Conservation (phyloP, 2,797 vertebrate genomes). For the Anguilla obscura region DNA sequence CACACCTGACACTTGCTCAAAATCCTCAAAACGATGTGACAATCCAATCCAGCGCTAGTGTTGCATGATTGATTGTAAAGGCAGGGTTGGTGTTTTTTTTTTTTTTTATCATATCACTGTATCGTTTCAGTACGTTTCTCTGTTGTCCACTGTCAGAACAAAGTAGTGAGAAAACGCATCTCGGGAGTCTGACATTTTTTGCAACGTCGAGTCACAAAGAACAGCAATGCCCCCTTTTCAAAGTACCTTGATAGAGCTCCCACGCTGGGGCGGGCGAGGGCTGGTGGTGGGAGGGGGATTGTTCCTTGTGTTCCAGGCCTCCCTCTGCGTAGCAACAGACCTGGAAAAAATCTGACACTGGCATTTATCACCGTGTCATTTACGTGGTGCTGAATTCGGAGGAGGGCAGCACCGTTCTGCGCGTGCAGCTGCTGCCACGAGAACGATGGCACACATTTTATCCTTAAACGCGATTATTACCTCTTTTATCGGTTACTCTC, state of each 20-base stretch:
- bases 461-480: background rate
- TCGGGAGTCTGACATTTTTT: constrained; percentile 20
- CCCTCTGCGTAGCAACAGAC: constrained; percentile 57
- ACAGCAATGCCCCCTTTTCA: background rate
- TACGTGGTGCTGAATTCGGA: background rate
- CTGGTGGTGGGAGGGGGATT: background rate
- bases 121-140: constrained; percentile 13
- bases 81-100: background rate
- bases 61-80: background rate
- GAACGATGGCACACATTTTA: background rate
- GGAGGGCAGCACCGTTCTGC: background rate
- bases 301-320: constrained; percentile 43
- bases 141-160: constrained; percentile 14
- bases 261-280: constrained; percentile 23
- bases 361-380: constrained; percentile 34
- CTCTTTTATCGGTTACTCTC: background rate
- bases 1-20: background rate
- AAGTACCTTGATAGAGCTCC: constrained; percentile 36
- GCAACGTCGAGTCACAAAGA: constrained; percentile 18
- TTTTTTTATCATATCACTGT: background rate
- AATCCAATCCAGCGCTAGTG: background rate
- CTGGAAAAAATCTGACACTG: constrained; percentile 46
- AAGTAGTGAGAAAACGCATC: constrained; percentile 14
- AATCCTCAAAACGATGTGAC: background rate
- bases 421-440: background rate